These are phyloP conservation scores for Natator depressus DNA, from an alignment of 2,113 vertebrate genomes.

Conservation along the genomic window DNA sequence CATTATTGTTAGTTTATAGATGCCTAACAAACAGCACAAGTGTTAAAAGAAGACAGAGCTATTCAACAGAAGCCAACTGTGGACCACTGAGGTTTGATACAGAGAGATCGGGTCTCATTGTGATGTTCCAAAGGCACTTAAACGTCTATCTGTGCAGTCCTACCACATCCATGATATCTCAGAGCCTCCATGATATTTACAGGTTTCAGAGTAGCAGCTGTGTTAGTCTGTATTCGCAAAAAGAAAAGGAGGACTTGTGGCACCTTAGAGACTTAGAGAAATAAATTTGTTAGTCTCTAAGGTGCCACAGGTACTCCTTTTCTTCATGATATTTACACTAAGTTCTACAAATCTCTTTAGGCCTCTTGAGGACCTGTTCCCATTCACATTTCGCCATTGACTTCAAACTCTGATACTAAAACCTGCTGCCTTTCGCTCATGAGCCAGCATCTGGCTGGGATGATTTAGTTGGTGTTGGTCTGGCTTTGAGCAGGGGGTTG, in stretches of 20 bases:
- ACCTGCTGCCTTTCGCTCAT: neutral
- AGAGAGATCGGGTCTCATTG: too few relatives aligned
- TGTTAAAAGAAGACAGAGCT: neutral
- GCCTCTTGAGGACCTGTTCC: neutral
- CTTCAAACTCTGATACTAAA: neutral
- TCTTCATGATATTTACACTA: too few relatives aligned
- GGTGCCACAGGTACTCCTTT: too few relatives aligned
- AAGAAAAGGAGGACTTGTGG: too few relatives aligned
- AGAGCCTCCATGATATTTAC: neutral
- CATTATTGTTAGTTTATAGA: neutral
- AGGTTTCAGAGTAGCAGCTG: too few relatives aligned
- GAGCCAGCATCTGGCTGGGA: neutral
- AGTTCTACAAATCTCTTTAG: neutral
- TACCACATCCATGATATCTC: neutral
- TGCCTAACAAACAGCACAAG: neutral
- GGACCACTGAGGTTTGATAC: neutral
- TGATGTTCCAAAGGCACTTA: neutral
- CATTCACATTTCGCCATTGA: neutral
- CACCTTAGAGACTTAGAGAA: too few relatives aligned
- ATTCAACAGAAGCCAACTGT: neutral
- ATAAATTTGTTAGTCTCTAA: too few relatives aligned
- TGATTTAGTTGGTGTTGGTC: too few relatives aligned
- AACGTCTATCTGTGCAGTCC: neutral
- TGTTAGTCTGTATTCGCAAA: too few relatives aligned
- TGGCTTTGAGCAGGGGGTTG: too few relatives aligned